These are phyloP conservation scores for Bostrychus sinensis DNA, from an alignment of 2,113 vertebrate species.

Conservation along the genomic window DNA sequence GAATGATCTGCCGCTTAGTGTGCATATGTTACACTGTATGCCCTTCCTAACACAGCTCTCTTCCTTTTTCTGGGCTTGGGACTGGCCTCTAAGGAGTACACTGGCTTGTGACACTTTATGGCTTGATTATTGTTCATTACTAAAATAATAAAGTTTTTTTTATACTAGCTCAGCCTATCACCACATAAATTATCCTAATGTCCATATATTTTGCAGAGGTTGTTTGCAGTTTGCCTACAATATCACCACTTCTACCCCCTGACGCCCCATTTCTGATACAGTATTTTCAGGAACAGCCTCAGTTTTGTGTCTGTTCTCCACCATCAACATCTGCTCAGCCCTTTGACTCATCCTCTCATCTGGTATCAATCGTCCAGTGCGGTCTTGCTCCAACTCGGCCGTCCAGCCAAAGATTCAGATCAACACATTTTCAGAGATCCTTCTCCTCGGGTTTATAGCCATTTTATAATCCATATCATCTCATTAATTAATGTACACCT, in stretches of 20 bases:
- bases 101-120: too few species aligned
- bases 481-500: conserved; percentile 35
- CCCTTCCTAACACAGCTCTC: too few species aligned
- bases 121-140: too few species aligned
- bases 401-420: conserved; percentile 46
- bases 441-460: conserved; percentile 31
- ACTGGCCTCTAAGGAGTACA: too few species aligned
- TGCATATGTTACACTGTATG: too few species aligned
- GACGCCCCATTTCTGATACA: not conserved
- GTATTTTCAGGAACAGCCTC: conserved; percentile 18
- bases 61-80: too few species aligned
- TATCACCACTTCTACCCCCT: not conserved
- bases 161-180: too few species aligned
- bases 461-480: conserved; percentile 50
- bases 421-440: conserved; percentile 18
- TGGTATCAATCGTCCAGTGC: conserved; percentile 63
- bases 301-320: conserved; percentile 36
- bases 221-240: not conserved
- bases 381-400: conserved; percentile 40
- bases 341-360: conserved; percentile 67
- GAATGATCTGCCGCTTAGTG: too few species aligned
- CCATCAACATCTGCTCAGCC: conserved; percentile 59
- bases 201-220: too few species aligned
- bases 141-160: too few species aligned
- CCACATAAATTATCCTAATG: too few species aligned